These are phyloP conservation scores for Glareola pratincola DNA, from an alignment of 2,113 vertebrate species.

Conservation along the genomic window DNA sequence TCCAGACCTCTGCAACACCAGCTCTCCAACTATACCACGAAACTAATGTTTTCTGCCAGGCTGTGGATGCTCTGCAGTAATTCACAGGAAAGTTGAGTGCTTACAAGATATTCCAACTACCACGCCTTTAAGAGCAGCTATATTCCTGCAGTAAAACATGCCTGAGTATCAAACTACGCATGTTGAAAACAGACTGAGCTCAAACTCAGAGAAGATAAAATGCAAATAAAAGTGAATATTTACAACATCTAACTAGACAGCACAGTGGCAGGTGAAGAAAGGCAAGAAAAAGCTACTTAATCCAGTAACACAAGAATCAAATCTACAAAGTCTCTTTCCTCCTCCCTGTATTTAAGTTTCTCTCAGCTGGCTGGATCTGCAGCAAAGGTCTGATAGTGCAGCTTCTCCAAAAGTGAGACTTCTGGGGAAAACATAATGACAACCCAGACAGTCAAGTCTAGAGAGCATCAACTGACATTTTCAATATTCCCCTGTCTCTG, in stretches of 20 bases:
- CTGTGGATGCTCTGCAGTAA: not conserved
- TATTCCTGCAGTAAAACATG: not conserved
- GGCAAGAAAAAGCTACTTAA: not conserved
- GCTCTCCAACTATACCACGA: not conserved
- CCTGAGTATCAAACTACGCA: not conserved
- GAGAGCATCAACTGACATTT: conserved; percentile 29
- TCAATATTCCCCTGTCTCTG: conserved; percentile 7
- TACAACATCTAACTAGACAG: not conserved
- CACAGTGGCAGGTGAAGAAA: not conserved
- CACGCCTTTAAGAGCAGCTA: not conserved
- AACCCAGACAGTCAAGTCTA: not conserved
- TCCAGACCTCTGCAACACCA: not conserved
- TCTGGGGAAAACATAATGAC: conserved; percentile 3
- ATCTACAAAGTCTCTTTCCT: not conserved
- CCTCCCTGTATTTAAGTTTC: not conserved
- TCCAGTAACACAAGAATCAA: not conserved
- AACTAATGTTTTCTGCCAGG: not conserved
- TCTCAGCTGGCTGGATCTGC: not conserved
- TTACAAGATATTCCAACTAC: not conserved
- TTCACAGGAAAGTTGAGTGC: not conserved
- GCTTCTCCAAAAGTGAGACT: not conserved
- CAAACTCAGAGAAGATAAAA: not conserved
- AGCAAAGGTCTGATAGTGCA: not conserved
- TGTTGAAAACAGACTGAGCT: not conserved
- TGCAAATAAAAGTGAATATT: not conserved